Evolutionary conservation across 1,140 invertebrate species (phyloP).

Genomic region (Calycopis cecrops): DNA sequence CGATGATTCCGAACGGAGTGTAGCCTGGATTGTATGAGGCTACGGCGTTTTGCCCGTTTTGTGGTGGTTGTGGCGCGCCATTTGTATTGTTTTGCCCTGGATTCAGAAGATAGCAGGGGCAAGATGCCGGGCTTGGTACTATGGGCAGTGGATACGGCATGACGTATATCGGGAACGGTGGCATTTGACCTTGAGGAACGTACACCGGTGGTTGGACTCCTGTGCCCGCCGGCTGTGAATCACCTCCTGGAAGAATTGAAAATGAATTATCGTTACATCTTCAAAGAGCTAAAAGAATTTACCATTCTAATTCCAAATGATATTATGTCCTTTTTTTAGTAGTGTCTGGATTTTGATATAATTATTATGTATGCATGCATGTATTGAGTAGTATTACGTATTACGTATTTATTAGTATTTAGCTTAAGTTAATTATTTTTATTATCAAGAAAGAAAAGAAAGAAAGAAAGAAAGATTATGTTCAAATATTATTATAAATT

Average conservation of each 20-base stretch:
- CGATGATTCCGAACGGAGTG: conserved; percentile 69
- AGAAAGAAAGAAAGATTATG: too few species aligned
- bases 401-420: background rate
- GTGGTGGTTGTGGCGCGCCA: background rate
- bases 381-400: too few species aligned
- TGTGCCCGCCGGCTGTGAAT: conserved; percentile 55
- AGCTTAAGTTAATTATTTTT: too few species aligned
- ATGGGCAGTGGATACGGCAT: conserved; percentile 75
- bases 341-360: too few species aligned
- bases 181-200: conserved; percentile 46
- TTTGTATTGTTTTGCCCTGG: conserved; percentile 41
- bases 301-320: too few species aligned
- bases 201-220: conserved; percentile 68
- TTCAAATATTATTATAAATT: background rate
- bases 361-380: too few species aligned
- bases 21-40: conserved; percentile 33
- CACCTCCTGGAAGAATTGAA: conserved; percentile 30
- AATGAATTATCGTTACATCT: too few species aligned
- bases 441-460: background rate
- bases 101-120: conserved; percentile 75
- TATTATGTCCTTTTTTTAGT: too few species aligned
- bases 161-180: conserved; percentile 70
- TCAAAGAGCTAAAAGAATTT: too few species aligned
- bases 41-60: background rate
- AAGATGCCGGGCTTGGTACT: conserved; percentile 71